Conservation (phyloP, 1,140 invertebrate species). For the Sycophila sp. region DNA sequence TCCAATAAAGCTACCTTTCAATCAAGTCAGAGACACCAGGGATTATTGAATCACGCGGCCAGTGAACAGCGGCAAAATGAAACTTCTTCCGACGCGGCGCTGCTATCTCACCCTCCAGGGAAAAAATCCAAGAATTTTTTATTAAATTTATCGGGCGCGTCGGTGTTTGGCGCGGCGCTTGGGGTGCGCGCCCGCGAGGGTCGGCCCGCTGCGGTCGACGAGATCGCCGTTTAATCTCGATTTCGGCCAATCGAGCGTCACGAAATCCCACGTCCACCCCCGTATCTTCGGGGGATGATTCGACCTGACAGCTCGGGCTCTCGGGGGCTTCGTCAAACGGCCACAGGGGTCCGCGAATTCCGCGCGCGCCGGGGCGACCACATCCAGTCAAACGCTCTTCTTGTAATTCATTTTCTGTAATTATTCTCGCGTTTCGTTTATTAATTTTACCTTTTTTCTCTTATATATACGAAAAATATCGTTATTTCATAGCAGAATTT, state of each 20-base stretch:
- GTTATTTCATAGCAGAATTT: too few species aligned
- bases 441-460: too few species aligned
- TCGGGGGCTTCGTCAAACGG: too few species aligned
- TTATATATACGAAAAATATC: too few species aligned
- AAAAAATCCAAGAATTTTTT: slow-evolving; percentile 16
- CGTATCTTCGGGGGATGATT: slow-evolving; percentile 1
- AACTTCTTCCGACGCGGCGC: background rate
- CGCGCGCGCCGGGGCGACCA: background rate
- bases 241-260: slow-evolving; percentile 23
- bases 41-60: slow-evolving; percentile 21
- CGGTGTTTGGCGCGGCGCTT: background rate
- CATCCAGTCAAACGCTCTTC: too few species aligned
- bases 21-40: background rate
- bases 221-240: slow-evolving; percentile 34
- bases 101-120: slow-evolving; percentile 13
- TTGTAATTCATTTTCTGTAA: slow-evolving; percentile 26
- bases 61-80: background rate
- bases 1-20: slow-evolving; percentile 25
- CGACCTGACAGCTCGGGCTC: slow-evolving; percentile 28
- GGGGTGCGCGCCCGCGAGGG: too few species aligned
- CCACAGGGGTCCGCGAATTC: slow-evolving; percentile 28
- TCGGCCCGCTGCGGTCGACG: background rate
- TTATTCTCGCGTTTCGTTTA: background rate
- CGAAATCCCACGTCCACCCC: background rate
- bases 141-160: slow-evolving; percentile 14